phyloP scores from a whole-genome alignment of 2,113 vertebrate genomes.

The Erinaceus europaeus region DNA sequence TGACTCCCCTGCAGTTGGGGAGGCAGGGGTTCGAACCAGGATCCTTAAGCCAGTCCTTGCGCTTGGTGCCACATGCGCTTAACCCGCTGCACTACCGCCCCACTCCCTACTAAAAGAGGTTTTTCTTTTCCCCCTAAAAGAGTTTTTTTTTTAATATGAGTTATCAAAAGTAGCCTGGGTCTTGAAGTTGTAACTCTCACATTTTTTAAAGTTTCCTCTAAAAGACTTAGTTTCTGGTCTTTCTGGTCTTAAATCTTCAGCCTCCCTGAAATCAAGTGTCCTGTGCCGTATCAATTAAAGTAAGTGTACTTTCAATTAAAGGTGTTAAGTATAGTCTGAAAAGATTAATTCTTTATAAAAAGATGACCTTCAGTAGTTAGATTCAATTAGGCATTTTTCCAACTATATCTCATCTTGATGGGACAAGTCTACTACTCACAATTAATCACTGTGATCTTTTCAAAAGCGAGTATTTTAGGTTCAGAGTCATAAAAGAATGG shows the following conservation, averaged over 20 bases:
- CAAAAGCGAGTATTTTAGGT: conserved; percentile 42
- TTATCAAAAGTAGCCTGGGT: not conserved
- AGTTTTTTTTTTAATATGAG: conserved; percentile 46
- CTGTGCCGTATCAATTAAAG: conserved; percentile 67
- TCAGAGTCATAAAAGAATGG: conserved; percentile 20
- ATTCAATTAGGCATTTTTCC: conserved; percentile 70
- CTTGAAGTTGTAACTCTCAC: not conserved
- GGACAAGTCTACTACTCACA: conserved; percentile 47
- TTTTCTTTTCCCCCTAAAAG: not conserved
- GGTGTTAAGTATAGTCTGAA: conserved; percentile 68
- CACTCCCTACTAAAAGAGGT: not conserved
- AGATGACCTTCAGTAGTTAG: conserved; percentile 72
- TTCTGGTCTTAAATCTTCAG: conserved; percentile 54
- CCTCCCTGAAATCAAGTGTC: conserved; percentile 60
- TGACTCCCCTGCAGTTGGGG: no score
- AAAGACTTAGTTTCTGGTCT: conserved; percentile 30
- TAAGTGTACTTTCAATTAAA: conserved; percentile 76
- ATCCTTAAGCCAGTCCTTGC: no score
- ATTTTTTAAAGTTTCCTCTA: conserved; percentile 6
- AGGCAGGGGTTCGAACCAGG: no score
- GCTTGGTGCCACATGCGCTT: no score
- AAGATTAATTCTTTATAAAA: conserved; percentile 75
- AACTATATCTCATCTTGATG: conserved; percentile 66
- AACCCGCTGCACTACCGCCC: no score
- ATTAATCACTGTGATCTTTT: conserved; percentile 64